Evolutionary conservation across 2,797 vertebrate genomes (phyloP).

Genomic region (Pampus argenteus): DNA sequence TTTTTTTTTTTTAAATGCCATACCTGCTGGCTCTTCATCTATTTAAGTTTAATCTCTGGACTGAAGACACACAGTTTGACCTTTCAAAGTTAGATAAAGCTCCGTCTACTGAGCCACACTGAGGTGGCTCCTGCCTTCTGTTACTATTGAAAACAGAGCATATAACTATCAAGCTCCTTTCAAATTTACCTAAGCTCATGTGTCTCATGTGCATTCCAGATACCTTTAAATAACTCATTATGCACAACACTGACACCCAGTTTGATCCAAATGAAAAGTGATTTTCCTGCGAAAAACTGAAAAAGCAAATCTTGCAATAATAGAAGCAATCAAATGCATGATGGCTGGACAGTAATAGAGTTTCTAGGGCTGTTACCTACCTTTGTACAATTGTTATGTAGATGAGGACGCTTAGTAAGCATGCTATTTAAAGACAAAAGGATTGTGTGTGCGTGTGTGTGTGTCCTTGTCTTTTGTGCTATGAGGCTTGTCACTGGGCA

Average conservation of each 20-base stretch:
- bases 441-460: conserved; percentile 29
- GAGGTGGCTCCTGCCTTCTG: conserved; percentile 42
- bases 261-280: conserved; percentile 44
- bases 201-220: conserved; percentile 18
- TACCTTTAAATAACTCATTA: conserved; percentile 48
- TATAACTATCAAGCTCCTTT: conserved; percentile 24
- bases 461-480: conserved; percentile 68
- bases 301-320: conserved; percentile 8
- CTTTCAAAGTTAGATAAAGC: conserved; percentile 58
- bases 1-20: conserved; percentile 59
- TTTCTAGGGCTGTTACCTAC: conserved; percentile 41
- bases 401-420: conserved; percentile 52
- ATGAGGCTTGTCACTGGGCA: conserved; percentile 72
- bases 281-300: conserved; percentile 29
- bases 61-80: conserved; percentile 51
- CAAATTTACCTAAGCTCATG: conserved; percentile 15
- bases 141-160: conserved; percentile 29
- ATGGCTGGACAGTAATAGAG: conserved; percentile 47
- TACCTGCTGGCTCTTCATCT: conserved; percentile 56
- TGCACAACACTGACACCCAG: conserved; percentile 21
- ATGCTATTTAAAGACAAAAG: conserved; percentile 71
- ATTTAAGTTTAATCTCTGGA: conserved; percentile 54
- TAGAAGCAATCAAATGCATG: conserved; percentile 24
- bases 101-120: conserved; percentile 41
- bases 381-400: conserved; percentile 58